Percentiles rank a stretch among this genome's conserved stretches.
phyloP scores from a whole-genome alignment of 2,113 vertebrate genomes.

The Mastomys coucha region DNA sequence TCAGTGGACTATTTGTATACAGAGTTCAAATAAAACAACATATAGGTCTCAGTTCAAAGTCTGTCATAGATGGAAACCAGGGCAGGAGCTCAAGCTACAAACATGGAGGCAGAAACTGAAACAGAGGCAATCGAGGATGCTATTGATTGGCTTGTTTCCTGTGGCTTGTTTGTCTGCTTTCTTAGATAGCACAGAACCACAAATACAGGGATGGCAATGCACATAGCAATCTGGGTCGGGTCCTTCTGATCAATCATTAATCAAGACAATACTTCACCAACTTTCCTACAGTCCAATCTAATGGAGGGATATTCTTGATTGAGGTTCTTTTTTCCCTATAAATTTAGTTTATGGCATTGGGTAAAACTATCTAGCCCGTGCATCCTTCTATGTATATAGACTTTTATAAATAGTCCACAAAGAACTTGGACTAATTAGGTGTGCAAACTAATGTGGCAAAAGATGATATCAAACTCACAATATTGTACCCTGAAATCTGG shows the following conservation, averaged over 20 bases:
- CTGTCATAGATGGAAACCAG: not conserved
- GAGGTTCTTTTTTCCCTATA: not conserved
- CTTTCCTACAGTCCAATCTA: not conserved
- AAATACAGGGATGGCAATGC: not conserved
- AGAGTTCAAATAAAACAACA: not conserved
- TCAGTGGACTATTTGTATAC: not conserved
- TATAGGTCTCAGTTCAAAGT: not conserved
- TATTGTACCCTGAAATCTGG: not conserved
- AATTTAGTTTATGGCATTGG: not conserved
- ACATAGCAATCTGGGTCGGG: rapidly evolving
- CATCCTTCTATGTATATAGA: not conserved
- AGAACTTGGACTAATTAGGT: not conserved
- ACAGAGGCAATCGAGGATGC: not conserved
- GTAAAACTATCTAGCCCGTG: not conserved
- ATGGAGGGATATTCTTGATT: not conserved
- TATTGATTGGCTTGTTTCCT: not conserved
- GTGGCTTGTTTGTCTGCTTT: not conserved
- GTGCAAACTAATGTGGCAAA: not conserved
- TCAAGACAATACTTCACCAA: not conserved
- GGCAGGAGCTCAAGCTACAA: not conserved
- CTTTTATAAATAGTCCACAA: not conserved
- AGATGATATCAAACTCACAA: not conserved
- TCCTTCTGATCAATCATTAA: not conserved
- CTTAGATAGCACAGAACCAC: not conserved
- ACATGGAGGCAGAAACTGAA: not conserved